Evolutionary conservation across 2,888 invertebrate genomes (phyloP), one percentile per base, ranked within the genome.

Genomic region (Nycteola revayana): DNA sequence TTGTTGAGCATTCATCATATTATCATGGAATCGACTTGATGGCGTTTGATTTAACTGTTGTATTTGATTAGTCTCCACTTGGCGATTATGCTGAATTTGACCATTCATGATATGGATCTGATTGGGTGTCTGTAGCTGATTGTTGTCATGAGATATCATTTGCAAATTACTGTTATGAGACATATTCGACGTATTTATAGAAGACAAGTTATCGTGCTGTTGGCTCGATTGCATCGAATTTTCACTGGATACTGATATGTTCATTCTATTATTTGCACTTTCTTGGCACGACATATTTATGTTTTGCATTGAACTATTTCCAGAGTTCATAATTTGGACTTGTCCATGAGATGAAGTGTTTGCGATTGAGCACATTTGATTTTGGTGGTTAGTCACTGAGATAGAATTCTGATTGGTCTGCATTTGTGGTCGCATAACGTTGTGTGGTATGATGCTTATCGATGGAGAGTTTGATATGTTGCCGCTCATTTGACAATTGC

Each of bases 81-180:
- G 76, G 14, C 86, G 70, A 52, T 78, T 76, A 39, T 88, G 85
- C 45, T 87, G 86, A 28, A 88, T 87, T 63, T 88, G 88, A 11
- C 88, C 87, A 60, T 83, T 88, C 81, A 85, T 78, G 33, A 89
- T 87, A 44, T 88, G 88, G 36, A 89, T 89, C 53, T 88, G 87
- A 49, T 87, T 88, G 1, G 82, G 51, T 26, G 77, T 60, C 7
- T 77, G 57, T 28, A 71, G 55, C 39, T 79, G 84, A 37, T 64
- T 72, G 44, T 68, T 78, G 10, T 85, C 83, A 45, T 86, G 84
- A 2, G 80, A 70, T 54, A 87, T 77, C 49, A 86, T 78, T 59
- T 78, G 79, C 71, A 87, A 79, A 37, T 78, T 57, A 23, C 21
- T 83, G 9, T 78, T 75, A 55, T 86, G 87, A 3, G 79, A 63